Percentiles rank a stretch among this genome's conserved stretches.
Conservation (phyloP, 2,113 vertebrate species). For the Ondatra zibethicus region DNA sequence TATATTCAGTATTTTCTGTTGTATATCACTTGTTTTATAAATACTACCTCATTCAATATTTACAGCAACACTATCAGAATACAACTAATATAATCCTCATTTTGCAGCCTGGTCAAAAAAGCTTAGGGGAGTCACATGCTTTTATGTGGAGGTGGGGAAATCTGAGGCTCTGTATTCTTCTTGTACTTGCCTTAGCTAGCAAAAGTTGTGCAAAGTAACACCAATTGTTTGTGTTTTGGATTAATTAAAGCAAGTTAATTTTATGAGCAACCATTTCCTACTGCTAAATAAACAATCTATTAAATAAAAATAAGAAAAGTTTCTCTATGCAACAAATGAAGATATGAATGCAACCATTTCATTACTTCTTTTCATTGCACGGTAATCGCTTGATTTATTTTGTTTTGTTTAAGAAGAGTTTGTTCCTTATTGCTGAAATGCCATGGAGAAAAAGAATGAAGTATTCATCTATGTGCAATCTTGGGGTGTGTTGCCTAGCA, state of each 20-base stretch:
- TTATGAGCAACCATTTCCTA: not conserved
- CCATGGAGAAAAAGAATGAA: not conserved
- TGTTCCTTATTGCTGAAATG: not conserved
- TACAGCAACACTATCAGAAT: not conserved
- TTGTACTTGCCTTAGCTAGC: not conserved
- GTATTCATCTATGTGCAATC: not conserved
- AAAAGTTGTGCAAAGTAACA: not conserved
- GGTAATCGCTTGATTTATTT: not conserved
- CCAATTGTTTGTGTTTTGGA: not conserved
- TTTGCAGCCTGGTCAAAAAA: not conserved
- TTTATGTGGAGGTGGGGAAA: not conserved
- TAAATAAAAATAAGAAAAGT: not conserved
- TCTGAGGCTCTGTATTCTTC: not conserved
- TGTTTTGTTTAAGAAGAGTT: not conserved
- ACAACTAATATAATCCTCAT: not conserved
- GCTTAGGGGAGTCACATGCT: not conserved
- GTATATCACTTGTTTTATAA: not conserved
- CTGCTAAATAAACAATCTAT: not conserved
- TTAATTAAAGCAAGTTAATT: not conserved
- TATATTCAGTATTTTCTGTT: not conserved
- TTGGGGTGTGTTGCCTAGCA: not conserved
- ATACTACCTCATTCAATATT: slow-evolving; percentile 17
- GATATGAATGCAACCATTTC: not conserved
- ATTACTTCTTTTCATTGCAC: not conserved
- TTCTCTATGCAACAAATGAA: not conserved